A percentile compares a stretch with the other conserved stretches of the same genome.
Conservation (phyloP, 2,888 invertebrate species). For the Tinea trinotella region DNA sequence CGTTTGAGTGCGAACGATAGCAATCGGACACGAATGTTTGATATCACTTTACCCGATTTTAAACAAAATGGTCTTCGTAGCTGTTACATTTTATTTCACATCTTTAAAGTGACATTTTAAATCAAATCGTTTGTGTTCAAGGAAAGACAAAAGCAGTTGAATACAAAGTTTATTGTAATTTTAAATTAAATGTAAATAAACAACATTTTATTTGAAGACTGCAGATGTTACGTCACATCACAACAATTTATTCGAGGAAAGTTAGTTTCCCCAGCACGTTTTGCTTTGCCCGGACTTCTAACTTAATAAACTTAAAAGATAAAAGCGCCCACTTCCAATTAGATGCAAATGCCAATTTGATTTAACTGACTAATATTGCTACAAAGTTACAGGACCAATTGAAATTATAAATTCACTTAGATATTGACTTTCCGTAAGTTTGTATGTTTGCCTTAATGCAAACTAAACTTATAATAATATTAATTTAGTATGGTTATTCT, state of each 20-base stretch:
- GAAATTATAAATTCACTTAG: too few species aligned
- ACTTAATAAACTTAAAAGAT: constrained; percentile 12
- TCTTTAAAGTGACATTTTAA: neutral
- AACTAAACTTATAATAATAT: too few species aligned
- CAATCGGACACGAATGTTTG: neutral
- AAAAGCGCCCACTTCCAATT: neutral
- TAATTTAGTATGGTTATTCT: too few species aligned
- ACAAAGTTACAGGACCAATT: neutral
- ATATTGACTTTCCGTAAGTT: too few species aligned
- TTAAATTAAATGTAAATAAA: constrained; percentile 3
- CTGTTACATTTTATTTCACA: neutral
- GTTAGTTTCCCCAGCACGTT: constrained; percentile 4
- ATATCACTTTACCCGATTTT: neutral
- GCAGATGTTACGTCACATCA: constrained; percentile 8
- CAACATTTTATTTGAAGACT: constrained; percentile 2
- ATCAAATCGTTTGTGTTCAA: neutral
- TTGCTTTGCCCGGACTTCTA: constrained; percentile 3
- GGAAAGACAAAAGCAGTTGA: too few species aligned
- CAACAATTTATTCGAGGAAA: constrained; percentile 9
- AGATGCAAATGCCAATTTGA: constrained; percentile 7
- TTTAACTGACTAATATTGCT: neutral
- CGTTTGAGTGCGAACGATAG: neutral
- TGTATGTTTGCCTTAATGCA: too few species aligned
- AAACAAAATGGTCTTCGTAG: neutral
- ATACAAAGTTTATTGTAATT: too few species aligned